phyloP scores from a whole-genome alignment of 2,113 vertebrate species.

The Catharus fuscescens region DNA sequence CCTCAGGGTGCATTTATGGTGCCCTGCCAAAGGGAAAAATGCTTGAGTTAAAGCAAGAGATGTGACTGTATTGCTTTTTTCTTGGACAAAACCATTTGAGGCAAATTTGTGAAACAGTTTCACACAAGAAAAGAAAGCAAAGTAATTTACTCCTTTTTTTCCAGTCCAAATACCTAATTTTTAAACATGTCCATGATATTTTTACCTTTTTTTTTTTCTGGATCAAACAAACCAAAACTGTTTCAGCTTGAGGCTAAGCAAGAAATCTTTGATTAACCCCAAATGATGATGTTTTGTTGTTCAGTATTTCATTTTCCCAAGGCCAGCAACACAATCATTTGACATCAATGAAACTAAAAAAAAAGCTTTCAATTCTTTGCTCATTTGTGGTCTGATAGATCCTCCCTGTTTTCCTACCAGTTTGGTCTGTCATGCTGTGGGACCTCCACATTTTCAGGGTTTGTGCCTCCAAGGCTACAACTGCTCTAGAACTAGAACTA shows the following conservation, averaged over 20 bases:
- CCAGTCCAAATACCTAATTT: not conserved
- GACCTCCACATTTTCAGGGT: not conserved
- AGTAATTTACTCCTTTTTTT: not conserved
- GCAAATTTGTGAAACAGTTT: not conserved
- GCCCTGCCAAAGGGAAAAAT: not conserved
- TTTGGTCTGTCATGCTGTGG: not conserved
- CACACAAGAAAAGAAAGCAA: not conserved
- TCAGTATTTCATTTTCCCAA: constrained; percentile 5
- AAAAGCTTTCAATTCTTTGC: not conserved
- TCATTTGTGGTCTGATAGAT: constrained; percentile 43
- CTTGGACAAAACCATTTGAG: not conserved
- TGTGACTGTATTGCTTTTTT: not conserved
- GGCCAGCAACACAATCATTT: constrained; percentile 30
- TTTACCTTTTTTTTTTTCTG: not conserved
- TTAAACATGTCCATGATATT: not conserved
- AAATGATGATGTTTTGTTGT: constrained; percentile 36
- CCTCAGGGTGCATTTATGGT: not conserved
- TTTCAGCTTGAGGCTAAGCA: not conserved
- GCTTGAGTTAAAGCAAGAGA: not conserved
- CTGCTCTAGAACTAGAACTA: not conserved
- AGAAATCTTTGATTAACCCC: constrained; percentile 32
- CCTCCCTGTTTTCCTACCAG: not conserved
- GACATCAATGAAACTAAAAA: not conserved
- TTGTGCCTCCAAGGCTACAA: not conserved
- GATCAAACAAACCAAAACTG: constrained; percentile 1